Evolutionary conservation across 2,797 vertebrate species (phyloP).

Genomic region (Basileuterus tristriatus): DNA sequence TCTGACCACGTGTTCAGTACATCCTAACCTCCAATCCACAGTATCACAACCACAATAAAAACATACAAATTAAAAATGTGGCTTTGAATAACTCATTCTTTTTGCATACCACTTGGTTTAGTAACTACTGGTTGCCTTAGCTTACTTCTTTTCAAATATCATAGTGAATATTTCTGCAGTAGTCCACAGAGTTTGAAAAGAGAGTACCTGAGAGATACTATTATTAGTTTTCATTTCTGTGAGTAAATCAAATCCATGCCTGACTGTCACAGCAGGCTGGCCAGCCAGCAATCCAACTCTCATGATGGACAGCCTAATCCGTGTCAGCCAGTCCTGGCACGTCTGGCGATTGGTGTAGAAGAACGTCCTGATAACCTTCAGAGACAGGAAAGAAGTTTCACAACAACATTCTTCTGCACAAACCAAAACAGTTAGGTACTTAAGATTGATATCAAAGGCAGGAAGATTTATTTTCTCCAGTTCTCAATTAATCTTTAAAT

Average conservation of each 20-base stretch:
- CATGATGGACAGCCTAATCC: slow-evolving; percentile 96
- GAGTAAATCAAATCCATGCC: slow-evolving; percentile 95
- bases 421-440: background rate
- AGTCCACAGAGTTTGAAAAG: background rate
- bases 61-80: background rate
- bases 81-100: background rate
- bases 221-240: slow-evolving; percentile 92
- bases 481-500: background rate
- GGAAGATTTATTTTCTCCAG: background rate
- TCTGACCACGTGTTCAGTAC: background rate
- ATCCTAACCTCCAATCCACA: background rate
- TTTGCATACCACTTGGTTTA: background rate
- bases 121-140: background rate
- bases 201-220: slow-evolving; percentile 83
- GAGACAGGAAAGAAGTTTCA: background rate
- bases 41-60: background rate
- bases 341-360: slow-evolving; percentile 98
- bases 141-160: background rate
- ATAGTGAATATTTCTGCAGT: background rate
- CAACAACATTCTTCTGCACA: background rate
- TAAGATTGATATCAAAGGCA: background rate
- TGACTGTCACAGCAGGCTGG: slow-evolving; percentile 95
- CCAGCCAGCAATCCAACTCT: slow-evolving; percentile 94
- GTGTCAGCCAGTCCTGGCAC: slow-evolving; percentile 96
- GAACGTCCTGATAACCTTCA: slow-evolving; percentile 92